These are phyloP conservation scores for Campylomormyrus numenius DNA, from an alignment of 2,113 vertebrate genomes.

Conservation along the genomic window DNA sequence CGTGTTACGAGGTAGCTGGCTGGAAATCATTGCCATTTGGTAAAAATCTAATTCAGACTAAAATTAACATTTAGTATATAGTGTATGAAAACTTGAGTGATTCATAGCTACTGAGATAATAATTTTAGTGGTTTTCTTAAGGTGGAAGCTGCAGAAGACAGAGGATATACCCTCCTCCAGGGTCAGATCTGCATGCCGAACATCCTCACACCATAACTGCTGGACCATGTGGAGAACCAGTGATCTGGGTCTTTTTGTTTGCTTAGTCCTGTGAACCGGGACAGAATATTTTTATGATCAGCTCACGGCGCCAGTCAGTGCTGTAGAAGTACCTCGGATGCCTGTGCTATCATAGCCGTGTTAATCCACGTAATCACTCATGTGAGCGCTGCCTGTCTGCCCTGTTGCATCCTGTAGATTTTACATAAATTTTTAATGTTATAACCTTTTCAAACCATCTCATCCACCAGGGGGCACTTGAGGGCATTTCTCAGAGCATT, in stretches of 20 bases:
- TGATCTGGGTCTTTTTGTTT: not conserved
- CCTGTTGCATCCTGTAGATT: not conserved
- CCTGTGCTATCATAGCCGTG: not conserved
- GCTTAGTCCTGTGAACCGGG: not conserved
- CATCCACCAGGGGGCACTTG: constrained; percentile 2
- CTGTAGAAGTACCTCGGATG: not conserved
- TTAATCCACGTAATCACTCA: not conserved
- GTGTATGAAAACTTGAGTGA: too few relatives aligned
- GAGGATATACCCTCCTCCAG: not conserved
- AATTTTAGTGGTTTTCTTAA: not conserved
- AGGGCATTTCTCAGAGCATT: not conserved
- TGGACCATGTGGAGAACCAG: not conserved
- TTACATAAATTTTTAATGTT: too few relatives aligned
- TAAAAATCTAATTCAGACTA: not conserved
- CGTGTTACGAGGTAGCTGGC: not conserved
- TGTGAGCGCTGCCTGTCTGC: not conserved
- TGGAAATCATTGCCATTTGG: not conserved
- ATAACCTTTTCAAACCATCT: not conserved
- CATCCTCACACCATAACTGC: not conserved
- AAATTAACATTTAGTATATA: not conserved
- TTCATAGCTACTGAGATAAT: not conserved
- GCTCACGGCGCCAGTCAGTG: not conserved
- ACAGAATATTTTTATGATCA: not conserved
- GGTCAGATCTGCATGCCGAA: not conserved
- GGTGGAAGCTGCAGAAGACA: not conserved